These are phyloP conservation scores for Neria commutata DNA, from an alignment of 2,888 invertebrate genomes.

Conservation along the genomic window DNA sequence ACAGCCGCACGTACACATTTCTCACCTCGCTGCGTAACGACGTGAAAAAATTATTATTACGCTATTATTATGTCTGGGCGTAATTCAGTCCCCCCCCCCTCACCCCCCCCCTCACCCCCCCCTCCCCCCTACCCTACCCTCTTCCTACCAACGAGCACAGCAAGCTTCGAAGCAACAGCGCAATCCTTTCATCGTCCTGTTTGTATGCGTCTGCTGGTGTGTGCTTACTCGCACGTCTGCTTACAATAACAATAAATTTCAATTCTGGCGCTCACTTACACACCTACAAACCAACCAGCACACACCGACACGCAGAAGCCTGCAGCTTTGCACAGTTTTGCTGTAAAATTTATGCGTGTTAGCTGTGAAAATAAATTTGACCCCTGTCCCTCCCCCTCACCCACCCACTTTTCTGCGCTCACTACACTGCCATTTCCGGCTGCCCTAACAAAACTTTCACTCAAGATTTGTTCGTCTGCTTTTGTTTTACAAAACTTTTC, in stretches of 20 bases:
- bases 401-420: background rate
- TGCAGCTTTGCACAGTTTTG: background rate
- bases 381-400: too few relatives aligned
- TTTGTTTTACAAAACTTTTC: background rate
- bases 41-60: conserved; percentile 55
- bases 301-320: background rate
- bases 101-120: too few relatives aligned
- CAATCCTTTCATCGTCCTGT: too few relatives aligned
- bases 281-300: background rate
- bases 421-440: too few relatives aligned
- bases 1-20: too few relatives aligned
- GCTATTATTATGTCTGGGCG: conserved; percentile 51
- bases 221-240: too few relatives aligned
- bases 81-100: conserved; percentile 33
- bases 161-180: too few relatives aligned
- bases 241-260: conserved; percentile 4
- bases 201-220: background rate
- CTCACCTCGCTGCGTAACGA: conserved; percentile 38
- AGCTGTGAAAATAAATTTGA: background rate
- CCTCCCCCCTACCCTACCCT: too few relatives aligned
- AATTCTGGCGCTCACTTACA: background rate
- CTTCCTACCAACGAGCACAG: too few relatives aligned
- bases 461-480: background rate
- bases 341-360: background rate
- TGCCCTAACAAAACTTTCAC: background rate